Evolutionary conservation across 2,113 vertebrate genomes (phyloP).

Genomic region (Apeltes quadracus): DNA sequence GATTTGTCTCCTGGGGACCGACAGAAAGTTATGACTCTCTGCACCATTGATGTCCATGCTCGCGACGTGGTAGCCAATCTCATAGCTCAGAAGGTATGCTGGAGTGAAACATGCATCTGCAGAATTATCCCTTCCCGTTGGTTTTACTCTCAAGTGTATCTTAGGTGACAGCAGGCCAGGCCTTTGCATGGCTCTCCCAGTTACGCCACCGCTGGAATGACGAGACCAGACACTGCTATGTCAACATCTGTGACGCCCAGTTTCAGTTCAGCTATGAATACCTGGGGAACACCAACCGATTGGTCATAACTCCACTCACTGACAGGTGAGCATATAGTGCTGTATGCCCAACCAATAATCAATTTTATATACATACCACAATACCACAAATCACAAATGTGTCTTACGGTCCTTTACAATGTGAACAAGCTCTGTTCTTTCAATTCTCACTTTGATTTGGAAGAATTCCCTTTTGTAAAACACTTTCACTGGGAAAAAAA

Average conservation of each 20-base stretch:
- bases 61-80: conserved; percentile 87
- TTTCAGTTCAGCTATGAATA: conserved; percentile 88
- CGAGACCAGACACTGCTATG: conserved; percentile 78
- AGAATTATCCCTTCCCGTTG: not conserved
- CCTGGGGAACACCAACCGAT: conserved; percentile 83
- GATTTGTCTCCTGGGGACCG: conserved; percentile 87
- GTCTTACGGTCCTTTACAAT: too few relatives aligned
- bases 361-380: not conserved
- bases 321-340: conserved; percentile 73
- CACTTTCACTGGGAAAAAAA: not conserved
- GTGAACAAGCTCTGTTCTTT: not conserved
- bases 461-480: not conserved
- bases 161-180: conserved; percentile 82
- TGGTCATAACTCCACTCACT: conserved; percentile 86
- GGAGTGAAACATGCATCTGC: not conserved
- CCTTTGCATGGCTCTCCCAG: conserved; percentile 86
- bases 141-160: conserved; percentile 9
- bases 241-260: conserved; percentile 87
- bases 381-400: not conserved
- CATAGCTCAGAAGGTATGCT: conserved; percentile 87
- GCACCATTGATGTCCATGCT: conserved; percentile 88
- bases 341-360: not conserved
- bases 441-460: too few relatives aligned
- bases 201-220: conserved; percentile 85
- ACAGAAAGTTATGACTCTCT: conserved; percentile 91